Evolutionary conservation across 1,140 invertebrate genomes (phyloP), one percentile per base, ranked within the genome.

Genomic region (Cardiocondyla obscurior): DNA sequence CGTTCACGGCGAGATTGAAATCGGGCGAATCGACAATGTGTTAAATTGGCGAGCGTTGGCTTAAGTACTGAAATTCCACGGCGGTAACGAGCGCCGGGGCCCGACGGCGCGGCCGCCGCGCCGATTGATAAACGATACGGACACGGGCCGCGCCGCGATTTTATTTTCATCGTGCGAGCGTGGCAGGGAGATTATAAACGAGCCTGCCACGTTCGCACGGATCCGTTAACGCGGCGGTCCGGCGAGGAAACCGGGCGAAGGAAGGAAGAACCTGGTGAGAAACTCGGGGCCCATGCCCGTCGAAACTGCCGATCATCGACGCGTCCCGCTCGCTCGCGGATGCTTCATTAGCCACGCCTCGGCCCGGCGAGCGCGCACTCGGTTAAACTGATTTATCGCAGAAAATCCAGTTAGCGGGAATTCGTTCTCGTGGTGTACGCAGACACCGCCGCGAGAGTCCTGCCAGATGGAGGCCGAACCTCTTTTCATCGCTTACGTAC

Each of bases 401-500:
- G 84, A 83, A 85, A 85, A 85, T 85, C 81, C 72, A 62, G 70
- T 85, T 85, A 83, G 83, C 16, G 53, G 44, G 44, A 84, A 84
- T 85, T 60, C 49, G 44, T 62, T 81, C 79, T 60, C 79, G 64
- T 53, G 53, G 28, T 36, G 42, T 79, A 22, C 25, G 19, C 36
- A 30, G 28, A 22, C 8, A 53, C 7, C 22, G 64, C 28, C 64
- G 5, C 64, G 19, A 2, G 39, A 39, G 33, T 42, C 10, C 3
- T 57, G 14, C 49, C 33, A n/a, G 33, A 14, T 42, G 70, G 10
- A 62, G 30, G 39, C 39, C 33, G 28, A 58, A 25, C 12, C n/a
- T 51, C 25, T 25, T 51, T 46, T 10, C 14, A 3, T 19, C 10
- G 28, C 69, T 33, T 58, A 44, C n/a, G 60, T 55, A 57, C 28